A percentile compares a stretch with the other conserved stretches of the same genome.
These are phyloP conservation scores for Pheosia gnoma DNA, from an alignment of 2,888 invertebrate species.

Conservation along the genomic window DNA sequence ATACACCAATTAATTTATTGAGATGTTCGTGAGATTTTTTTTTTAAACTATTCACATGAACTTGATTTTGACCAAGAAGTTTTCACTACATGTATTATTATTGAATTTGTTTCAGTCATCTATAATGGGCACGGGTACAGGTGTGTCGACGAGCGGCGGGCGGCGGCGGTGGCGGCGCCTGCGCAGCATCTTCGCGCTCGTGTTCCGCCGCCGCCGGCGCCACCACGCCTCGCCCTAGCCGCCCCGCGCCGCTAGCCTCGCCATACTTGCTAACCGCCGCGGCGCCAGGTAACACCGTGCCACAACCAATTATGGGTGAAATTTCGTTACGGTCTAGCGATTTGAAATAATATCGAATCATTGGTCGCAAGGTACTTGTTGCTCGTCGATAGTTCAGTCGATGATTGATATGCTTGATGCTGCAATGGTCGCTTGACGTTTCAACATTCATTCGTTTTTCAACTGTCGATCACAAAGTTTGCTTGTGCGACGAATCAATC, in stretches of 20 bases:
- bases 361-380: too few species aligned
- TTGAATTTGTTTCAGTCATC: slow-evolving; percentile 65
- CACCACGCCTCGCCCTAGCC: slow-evolving; percentile 60
- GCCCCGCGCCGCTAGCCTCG: slow-evolving; percentile 36
- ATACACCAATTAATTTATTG: too few species aligned
- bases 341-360: background rate
- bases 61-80: too few species aligned
- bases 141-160: slow-evolving; percentile 78
- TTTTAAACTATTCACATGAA: too few species aligned
- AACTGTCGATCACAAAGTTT: background rate
- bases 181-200: slow-evolving; percentile 92
- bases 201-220: slow-evolving; percentile 87
- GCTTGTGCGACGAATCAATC: too few species aligned
- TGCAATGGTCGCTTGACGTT: too few species aligned
- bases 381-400: too few species aligned
- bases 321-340: background rate
- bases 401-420: too few species aligned
- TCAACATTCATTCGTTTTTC: background rate
- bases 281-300: background rate
- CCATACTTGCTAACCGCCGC: slow-evolving; percentile 35
- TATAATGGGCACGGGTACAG: slow-evolving; percentile 76
- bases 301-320: background rate
- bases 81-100: too few species aligned
- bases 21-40: too few species aligned
- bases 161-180: slow-evolving; percentile 93